Evolutionary conservation across 2,797 vertebrate species (phyloP).

Genomic region (Helicolenus hilgendorfi): DNA sequence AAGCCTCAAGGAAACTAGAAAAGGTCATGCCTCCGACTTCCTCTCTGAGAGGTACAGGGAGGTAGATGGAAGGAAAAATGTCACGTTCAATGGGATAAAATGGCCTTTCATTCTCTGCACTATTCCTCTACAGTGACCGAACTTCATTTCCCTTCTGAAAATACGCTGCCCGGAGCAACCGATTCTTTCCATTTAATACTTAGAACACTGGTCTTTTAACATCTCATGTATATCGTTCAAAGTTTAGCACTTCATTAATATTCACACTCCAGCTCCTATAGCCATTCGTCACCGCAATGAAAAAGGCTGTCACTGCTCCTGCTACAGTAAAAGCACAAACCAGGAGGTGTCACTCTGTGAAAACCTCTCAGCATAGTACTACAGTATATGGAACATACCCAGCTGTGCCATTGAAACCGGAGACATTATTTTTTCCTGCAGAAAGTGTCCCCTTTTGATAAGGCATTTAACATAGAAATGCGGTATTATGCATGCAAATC

Average conservation of each 20-base stretch:
- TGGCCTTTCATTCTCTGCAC: slow-evolving; percentile 74
- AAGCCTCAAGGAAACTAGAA: slow-evolving; percentile 82
- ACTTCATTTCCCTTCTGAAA: slow-evolving; percentile 63
- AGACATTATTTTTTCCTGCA: slow-evolving; percentile 42
- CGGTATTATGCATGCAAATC: slow-evolving; percentile 81
- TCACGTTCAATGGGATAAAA: slow-evolving; percentile 72
- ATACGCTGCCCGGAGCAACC: slow-evolving; percentile 58
- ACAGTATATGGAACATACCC: slow-evolving; percentile 11
- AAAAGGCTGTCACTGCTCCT: slow-evolving; percentile 5
- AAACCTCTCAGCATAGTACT: slow-evolving; percentile 5
- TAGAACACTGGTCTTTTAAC: slow-evolving; percentile 56
- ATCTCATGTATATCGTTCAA: slow-evolving; percentile 58
- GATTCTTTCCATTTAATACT: slow-evolving; percentile 59
- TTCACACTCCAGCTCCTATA: slow-evolving; percentile 31
- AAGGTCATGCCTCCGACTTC: slow-evolving; percentile 87
- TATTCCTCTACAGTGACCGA: slow-evolving; percentile 51
- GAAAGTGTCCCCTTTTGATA: slow-evolving; percentile 67
- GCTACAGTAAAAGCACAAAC: slow-evolving; percentile 32
- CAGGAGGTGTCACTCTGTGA: background rate
- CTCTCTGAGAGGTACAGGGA: slow-evolving; percentile 64
- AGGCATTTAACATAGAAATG: slow-evolving; percentile 71
- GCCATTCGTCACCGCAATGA: slow-evolving; percentile 16
- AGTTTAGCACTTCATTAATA: slow-evolving; percentile 66
- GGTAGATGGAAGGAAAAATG: slow-evolving; percentile 66
- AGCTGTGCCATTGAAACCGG: slow-evolving; percentile 28